Evolutionary conservation across 2,888 invertebrate genomes (phyloP).

Genomic region (Nesidiocoris tenuis): DNA sequence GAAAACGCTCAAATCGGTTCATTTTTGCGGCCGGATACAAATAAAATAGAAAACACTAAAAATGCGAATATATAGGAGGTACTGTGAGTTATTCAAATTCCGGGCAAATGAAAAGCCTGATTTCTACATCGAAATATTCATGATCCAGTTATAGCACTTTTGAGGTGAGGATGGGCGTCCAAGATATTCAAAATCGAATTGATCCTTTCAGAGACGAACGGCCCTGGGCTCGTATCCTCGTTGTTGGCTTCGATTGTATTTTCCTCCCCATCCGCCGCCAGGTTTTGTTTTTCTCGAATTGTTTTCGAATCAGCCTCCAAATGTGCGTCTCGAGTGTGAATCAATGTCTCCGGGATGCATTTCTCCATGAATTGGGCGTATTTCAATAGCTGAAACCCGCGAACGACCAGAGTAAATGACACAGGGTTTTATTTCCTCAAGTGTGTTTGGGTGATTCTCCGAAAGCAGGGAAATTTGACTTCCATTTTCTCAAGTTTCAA

Average conservation of each 20-base stretch:
- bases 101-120: not conserved
- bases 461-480: too few species aligned
- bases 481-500: too few species aligned
- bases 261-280: not conserved
- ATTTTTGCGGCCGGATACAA: too few species aligned
- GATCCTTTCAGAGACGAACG: slow-evolving; percentile 27
- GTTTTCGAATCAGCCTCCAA: not conserved
- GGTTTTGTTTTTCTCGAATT: not conserved
- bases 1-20: too few species aligned
- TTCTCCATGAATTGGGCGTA: slow-evolving; percentile 23
- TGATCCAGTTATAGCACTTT: not conserved
- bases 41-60: too few species aligned
- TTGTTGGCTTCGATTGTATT: not conserved
- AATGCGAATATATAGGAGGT: too few species aligned
- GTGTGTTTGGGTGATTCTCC: too few species aligned
- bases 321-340: not conserved
- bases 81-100: too few species aligned
- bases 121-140: not conserved
- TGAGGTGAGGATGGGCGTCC: slow-evolving; percentile 33
- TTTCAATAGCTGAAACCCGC: slow-evolving; percentile 13
- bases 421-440: too few species aligned
- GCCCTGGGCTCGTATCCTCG: not conserved
- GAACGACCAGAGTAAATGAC: too few species aligned
- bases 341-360: not conserved
- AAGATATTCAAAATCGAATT: slow-evolving; percentile 27